These are phyloP conservation scores for Sinocyclocheilus grahami DNA, from an alignment of 2,113 vertebrate species.

Conservation along the genomic window DNA sequence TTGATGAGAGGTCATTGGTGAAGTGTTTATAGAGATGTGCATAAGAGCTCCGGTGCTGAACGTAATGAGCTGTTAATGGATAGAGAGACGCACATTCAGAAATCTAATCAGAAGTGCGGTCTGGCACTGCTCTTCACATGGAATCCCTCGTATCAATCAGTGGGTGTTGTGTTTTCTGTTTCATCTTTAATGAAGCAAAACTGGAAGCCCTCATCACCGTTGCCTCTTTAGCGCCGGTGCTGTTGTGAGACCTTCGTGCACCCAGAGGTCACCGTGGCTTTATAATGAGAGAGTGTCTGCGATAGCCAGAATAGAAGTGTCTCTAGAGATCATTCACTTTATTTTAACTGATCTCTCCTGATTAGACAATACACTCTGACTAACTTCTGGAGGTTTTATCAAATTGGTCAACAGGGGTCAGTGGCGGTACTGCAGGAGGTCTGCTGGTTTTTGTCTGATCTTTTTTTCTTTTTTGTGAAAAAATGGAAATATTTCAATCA, in stretches of 20 bases:
- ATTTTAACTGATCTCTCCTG: background rate
- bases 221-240: background rate
- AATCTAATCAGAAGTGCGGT: conserved; percentile 36
- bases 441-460: background rate
- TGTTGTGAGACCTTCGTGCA: background rate
- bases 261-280: conserved; percentile 37
- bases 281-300: conserved; percentile 34
- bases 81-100: conserved; percentile 49
- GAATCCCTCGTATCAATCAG: conserved; percentile 42
- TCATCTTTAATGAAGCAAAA: conserved; percentile 54
- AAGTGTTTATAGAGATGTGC: background rate
- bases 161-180: conserved; percentile 35
- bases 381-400: background rate
- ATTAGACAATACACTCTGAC: background rate
- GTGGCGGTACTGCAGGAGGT: background rate
- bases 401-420: conserved; percentile 2
- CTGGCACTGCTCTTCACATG: background rate
- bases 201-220: background rate
- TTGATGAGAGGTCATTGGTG: conserved; percentile 5
- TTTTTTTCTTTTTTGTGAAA: background rate
- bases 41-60: background rate
- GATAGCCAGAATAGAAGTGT: conserved; percentile 2
- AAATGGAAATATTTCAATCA: background rate
- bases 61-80: conserved; percentile 53
- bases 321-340: background rate